Conservation (phyloP, 2,888 invertebrate species). For the Zaprionus lineosus region DNA sequence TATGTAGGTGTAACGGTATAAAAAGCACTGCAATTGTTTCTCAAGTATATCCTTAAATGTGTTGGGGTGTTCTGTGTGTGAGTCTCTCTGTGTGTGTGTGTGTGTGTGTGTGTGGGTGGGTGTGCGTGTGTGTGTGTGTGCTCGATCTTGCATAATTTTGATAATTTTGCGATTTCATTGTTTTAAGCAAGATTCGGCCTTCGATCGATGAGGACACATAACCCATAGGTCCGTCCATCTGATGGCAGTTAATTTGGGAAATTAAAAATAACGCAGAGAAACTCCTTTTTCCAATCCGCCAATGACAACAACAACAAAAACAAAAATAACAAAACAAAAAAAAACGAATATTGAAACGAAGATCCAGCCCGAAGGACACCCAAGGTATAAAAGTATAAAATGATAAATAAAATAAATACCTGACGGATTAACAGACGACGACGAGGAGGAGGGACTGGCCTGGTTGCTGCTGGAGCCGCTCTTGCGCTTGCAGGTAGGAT, state of each 20-base stretch:
- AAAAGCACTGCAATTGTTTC: conserved; percentile 14
- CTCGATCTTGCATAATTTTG: no score
- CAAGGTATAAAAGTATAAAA: conserved; percentile 7
- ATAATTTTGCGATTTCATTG: no score
- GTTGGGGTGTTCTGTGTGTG: conserved; percentile 5
- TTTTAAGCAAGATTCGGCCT: no score
- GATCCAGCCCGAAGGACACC: no score
- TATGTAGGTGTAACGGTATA: not conserved
- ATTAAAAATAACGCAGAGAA: no score
- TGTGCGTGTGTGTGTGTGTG: conserved; percentile 11
- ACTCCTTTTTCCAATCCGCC: no score
- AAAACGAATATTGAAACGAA: no score
- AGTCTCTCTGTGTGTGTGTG: conserved; percentile 13
- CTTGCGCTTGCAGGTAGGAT: conserved; percentile 87
- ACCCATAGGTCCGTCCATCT: no score
- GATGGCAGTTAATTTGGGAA: no score
- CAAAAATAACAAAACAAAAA: no score
- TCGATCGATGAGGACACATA: no score
- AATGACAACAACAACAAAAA: conserved; percentile 23
- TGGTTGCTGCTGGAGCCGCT: conserved; percentile 56
- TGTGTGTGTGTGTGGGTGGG: conserved; percentile 10
- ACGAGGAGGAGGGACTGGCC: conserved; percentile 66
- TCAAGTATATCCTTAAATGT: no score
- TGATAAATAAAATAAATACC: conserved; percentile 76
- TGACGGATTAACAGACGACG: conserved; percentile 81